Conservation (phyloP, 1,140 invertebrate genomes). For the Drosophila ambigua region DNA sequence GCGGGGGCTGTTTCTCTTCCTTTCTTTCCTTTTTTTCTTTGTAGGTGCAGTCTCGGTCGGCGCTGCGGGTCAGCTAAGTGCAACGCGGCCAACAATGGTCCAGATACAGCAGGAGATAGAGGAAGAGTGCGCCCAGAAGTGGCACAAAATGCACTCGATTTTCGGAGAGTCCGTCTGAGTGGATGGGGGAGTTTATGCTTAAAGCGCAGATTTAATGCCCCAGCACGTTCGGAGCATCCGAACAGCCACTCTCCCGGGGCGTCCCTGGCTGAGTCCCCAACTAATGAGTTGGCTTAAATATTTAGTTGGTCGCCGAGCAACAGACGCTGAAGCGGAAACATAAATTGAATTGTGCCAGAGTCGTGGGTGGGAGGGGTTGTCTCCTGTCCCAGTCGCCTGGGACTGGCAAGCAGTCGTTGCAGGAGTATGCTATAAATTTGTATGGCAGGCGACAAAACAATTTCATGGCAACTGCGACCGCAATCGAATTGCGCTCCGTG, state of each 20-base stretch:
- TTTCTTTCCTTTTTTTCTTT: constrained; percentile 16
- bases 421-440: constrained; percentile 54
- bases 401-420: no score
- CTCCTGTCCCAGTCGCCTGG: no score
- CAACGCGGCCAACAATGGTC: constrained; percentile 46
- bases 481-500: constrained; percentile 46
- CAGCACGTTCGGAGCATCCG: constrained; percentile 31
- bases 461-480: constrained; percentile 38
- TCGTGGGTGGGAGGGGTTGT: neutral
- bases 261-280: constrained; percentile 6
- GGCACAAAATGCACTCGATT: constrained; percentile 56
- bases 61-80: constrained; percentile 72
- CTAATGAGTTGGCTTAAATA: constrained; percentile 72
- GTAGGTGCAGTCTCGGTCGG: constrained; percentile 23
- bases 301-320: constrained; percentile 33
- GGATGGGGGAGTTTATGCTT: constrained; percentile 25
- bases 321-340: constrained; percentile 14
- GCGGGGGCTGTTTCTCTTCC: constrained; percentile 12
- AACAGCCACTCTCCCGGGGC: constrained; percentile 5
- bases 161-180: constrained; percentile 3
- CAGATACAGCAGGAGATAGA: constrained; percentile 22
- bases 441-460: constrained; percentile 40
- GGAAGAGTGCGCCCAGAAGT: constrained; percentile 15
- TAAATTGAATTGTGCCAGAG: constrained; percentile 39
- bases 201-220: constrained; percentile 47